phyloP scores from a whole-genome alignment of 2,797 vertebrate genomes.

The Acrocephalus scirpaceus region DNA sequence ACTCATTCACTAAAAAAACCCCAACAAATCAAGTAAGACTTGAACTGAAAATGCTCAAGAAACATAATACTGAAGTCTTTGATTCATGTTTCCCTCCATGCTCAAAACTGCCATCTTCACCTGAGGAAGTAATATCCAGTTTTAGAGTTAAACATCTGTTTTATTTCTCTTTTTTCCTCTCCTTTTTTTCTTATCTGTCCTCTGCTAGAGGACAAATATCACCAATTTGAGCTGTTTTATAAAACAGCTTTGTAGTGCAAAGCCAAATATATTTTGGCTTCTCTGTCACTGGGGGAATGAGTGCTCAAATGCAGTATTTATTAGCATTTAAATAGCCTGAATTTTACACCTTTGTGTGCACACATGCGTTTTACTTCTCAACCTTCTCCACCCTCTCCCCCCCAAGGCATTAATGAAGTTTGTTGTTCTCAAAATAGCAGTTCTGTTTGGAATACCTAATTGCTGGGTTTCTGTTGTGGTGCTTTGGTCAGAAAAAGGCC shows the following conservation, averaged over 20 bases:
- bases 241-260: not conserved
- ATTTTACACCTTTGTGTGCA: not conserved
- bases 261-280: not conserved
- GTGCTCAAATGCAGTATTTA: not conserved
- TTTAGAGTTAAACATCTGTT: not conserved
- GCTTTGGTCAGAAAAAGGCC: not conserved
- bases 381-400: not conserved
- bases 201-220: not conserved
- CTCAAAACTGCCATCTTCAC: not conserved
- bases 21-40: not conserved
- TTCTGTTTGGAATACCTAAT: not conserved
- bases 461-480: slow-evolving; percentile 6
- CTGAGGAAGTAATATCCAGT: not conserved
- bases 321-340: not conserved
- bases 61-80: not conserved
- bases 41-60: not conserved
- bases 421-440: slow-evolving; percentile 34
- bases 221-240: not conserved
- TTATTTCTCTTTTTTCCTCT: not conserved
- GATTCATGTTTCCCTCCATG: not conserved
- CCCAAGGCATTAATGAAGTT: not conserved
- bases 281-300: not conserved
- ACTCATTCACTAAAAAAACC: fast-evolving
- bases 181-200: not conserved
- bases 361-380: not conserved